phyloP scores from a whole-genome alignment of 1,140 invertebrate species.

The Phenacoccus solenopsis region DNA sequence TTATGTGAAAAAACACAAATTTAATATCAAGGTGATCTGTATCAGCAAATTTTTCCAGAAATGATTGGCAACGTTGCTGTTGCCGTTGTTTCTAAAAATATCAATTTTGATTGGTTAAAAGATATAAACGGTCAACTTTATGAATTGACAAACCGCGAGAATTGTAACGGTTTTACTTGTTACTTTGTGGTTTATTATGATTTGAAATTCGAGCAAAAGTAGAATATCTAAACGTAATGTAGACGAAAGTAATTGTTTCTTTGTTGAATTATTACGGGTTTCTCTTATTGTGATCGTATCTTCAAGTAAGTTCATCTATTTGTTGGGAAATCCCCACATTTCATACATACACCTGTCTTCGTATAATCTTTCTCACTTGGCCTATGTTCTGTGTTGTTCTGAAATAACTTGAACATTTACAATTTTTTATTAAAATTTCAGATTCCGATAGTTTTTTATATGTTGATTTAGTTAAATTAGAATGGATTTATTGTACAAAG shows the following conservation, averaged over 20 bases:
- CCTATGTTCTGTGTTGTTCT: neutral
- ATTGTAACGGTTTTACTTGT: neutral
- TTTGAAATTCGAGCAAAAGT: neutral
- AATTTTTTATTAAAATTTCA: neutral
- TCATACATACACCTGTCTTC: neutral
- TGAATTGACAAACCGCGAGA: neutral
- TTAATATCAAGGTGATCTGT: no score
- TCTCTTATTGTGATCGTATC: neutral
- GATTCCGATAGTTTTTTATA: neutral
- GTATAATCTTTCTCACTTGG: neutral
- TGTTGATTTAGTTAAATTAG: neutral
- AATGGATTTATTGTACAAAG: slow-evolving; percentile 40
- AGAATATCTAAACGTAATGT: neutral
- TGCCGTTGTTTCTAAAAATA: neutral
- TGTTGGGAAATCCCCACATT: neutral
- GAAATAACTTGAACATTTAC: neutral
- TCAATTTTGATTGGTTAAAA: neutral
- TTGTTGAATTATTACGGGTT: neutral
- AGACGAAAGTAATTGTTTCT: neutral
- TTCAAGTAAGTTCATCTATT: neutral
- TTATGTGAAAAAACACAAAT: no score
- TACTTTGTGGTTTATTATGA: neutral
- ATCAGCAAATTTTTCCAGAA: no score
- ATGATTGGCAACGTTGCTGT: neutral
- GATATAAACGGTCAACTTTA: neutral